These are phyloP conservation scores for Amiota minor DNA, from an alignment of 2,888 invertebrate genomes.

Conservation along the genomic window DNA sequence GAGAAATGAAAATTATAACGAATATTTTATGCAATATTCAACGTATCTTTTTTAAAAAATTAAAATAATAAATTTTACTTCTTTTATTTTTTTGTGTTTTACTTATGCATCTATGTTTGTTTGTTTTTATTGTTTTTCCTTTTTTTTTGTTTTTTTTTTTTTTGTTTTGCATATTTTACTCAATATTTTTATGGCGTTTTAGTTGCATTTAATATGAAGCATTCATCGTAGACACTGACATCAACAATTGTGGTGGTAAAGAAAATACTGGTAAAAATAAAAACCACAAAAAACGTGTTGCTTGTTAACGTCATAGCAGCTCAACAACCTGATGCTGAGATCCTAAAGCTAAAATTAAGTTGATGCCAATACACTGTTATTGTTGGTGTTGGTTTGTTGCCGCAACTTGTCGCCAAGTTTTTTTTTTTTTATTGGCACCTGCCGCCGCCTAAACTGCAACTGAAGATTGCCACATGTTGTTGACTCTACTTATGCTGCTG, in stretches of 20 bases:
- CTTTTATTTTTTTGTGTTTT: too few relatives aligned
- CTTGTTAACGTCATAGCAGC: slow-evolving; percentile 34
- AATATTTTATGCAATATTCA: too few relatives aligned
- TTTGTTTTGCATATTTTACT: too few relatives aligned
- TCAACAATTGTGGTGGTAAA: neutral
- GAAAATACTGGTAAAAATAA: neutral
- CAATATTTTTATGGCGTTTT: neutral
- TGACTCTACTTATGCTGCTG: slow-evolving; percentile 31
- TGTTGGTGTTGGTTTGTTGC: slow-evolving; percentile 12
- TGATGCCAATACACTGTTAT: too few relatives aligned
- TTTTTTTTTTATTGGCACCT: slow-evolving; percentile 11
- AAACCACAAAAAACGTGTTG: slow-evolving; percentile 41
- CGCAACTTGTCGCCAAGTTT: slow-evolving; percentile 23
- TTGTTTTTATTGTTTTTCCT: too few relatives aligned
- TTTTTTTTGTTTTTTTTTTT: too few relatives aligned
- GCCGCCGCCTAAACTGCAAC: neutral
- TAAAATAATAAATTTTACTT: too few relatives aligned
- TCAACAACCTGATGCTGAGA: slow-evolving; percentile 38
- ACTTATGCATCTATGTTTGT: too few relatives aligned
- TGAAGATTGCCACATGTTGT: slow-evolving; percentile 20
- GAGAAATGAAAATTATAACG: too few relatives aligned
- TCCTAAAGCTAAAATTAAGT: slow-evolving; percentile 1
- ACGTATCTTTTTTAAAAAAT: too few relatives aligned
- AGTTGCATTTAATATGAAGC: neutral
- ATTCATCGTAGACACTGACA: neutral